Evolutionary conservation across 2,888 invertebrate genomes (phyloP), one percentile per base, ranked within the genome.

Genomic region (Brachyopa scutellaris): DNA sequence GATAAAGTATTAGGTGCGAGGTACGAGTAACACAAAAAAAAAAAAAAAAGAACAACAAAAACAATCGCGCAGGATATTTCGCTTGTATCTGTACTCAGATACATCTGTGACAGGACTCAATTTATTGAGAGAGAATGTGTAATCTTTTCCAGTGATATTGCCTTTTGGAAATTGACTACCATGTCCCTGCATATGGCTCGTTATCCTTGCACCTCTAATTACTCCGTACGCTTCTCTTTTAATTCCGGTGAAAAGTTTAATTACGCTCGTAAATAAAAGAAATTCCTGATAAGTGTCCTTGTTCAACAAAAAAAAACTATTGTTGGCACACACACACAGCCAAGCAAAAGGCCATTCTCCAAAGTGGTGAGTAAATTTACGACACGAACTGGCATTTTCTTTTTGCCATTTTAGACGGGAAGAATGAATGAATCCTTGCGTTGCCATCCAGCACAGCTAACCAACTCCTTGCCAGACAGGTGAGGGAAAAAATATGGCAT

Each of bases 241-340:
- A 82, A 82, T 76, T 66, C 70, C 17, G n/a, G 19, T 2, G 53
- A 62, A 31, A 53, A 6, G 49, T 70, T 77, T 82, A 82, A 82
- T 82, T 82, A 70, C 82, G 26, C 70, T 82, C 82, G 77, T 82
- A 82, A 82, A 82, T 82, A 82, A 77, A 82, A 70, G 70, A 66
- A 82, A 82, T 70, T 82, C 70, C 70, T 47, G 82, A 82, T 82
- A 72, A n/a, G 66, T 70, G 82, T 82, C 66, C 64, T 61, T 64
- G 21, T 15, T 21, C 7, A 9, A 36, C 38, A 38, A 8, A 45
- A 33, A 57, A 69, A 62, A 76, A 64, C 64, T 59, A 73, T 73
- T 66, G 38, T 78, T 73, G 72, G 78, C 73, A 64, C 26, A 53
- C 40, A 57, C 17, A 64, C 31, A 21, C 13, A 51, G 9, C 40